Conservation (phyloP, 2,113 vertebrate species). For the Eulacestoma nigropectus region DNA sequence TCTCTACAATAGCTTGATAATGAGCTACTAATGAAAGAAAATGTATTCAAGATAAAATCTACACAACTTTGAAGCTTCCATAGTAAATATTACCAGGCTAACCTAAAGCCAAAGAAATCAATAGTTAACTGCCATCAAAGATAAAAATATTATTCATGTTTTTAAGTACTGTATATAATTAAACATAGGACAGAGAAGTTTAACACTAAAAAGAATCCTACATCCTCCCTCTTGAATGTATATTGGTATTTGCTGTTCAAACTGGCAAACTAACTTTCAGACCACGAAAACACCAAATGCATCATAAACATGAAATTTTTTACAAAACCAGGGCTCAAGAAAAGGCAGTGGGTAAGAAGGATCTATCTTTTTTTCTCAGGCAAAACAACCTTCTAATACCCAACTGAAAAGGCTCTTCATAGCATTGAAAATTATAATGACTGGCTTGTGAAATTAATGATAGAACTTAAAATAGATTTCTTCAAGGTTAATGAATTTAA, state of each 20-base stretch:
- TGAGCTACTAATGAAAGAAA: not conserved
- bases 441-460: not conserved
- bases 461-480: not conserved
- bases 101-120: not conserved
- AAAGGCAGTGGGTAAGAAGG: not conserved
- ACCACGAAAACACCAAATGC: not conserved
- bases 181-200: not conserved
- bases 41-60: not conserved
- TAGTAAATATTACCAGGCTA: not conserved
- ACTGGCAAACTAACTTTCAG: not conserved
- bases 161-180: not conserved
- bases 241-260: not conserved
- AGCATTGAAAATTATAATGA: not conserved
- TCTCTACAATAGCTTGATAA: not conserved
- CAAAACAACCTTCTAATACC: not conserved
- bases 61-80: not conserved
- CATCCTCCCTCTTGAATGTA: not conserved
- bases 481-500: conserved; percentile 28
- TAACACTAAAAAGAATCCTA: not conserved
- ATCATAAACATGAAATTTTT: not conserved
- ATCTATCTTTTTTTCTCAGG: not conserved
- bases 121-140: not conserved
- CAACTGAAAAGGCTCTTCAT: not conserved
- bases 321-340: not conserved
- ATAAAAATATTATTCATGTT: not conserved